A percentile compares a stretch with the other conserved stretches of the same genome.
Evolutionary conservation across 2,113 vertebrate species (phyloP).

Genomic region (Mustelus asterias): DNA sequence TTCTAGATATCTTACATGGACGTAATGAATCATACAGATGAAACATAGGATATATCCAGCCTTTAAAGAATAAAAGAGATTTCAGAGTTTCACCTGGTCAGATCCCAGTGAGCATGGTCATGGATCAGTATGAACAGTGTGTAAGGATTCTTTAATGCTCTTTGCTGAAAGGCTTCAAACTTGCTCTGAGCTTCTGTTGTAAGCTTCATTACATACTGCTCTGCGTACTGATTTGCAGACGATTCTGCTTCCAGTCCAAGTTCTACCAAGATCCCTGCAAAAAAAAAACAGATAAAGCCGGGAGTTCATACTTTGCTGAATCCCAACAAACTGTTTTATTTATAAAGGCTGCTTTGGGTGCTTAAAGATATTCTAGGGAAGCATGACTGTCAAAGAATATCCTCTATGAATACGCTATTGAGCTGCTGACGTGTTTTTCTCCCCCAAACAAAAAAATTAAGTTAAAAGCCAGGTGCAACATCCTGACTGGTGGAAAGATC

Average conservation of each 20-base stretch:
- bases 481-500: not conserved
- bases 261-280: constrained; percentile 79
- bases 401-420: not conserved
- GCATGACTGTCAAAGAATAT: not conserved
- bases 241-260: constrained; percentile 77
- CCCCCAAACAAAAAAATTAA: not conserved
- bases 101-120: constrained; percentile 92
- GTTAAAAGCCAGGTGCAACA: not conserved
- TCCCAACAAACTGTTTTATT: not conserved
- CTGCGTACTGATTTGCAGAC: constrained; percentile 64
- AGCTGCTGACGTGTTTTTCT: not conserved
- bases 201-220: constrained; percentile 80
- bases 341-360: not conserved
- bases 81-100: constrained; percentile 68
- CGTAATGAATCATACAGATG: not conserved
- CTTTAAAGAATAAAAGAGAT: not conserved
- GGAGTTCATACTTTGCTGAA: not conserved
- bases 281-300: constrained; percentile 38
- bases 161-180: constrained; percentile 78
- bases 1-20: not conserved
- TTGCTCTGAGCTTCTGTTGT: constrained; percentile 70
- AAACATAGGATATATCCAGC: not conserved
- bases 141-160: constrained; percentile 78
- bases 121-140: constrained; percentile 92
- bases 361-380: not conserved